Evolutionary conservation across 1,140 invertebrate species (phyloP).

Genomic region (fruit fly (Drosophila melanogaster)): Release_6_plus_ISO1_MT NT_033779.5:9081001-9081500

Average conservation of each 20-base stretch:
- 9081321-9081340: slow-evolving; percentile 64
- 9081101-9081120: slow-evolving; percentile 29
- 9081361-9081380: slow-evolving; percentile 47
- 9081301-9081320: slow-evolving; percentile 38
- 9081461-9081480: slow-evolving; percentile 18
- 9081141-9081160: slow-evolving; percentile 14
- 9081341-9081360: slow-evolving; percentile 75
- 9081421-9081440: slow-evolving; percentile 56
- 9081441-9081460: slow-evolving; percentile 27
- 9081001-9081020: slow-evolving; percentile 46
- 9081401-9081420: slow-evolving; percentile 78
- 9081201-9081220: slow-evolving; percentile 19
- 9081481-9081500: slow-evolving; percentile 29
- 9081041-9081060: slow-evolving; percentile 46
- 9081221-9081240: slow-evolving; percentile 13
- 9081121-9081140: slow-evolving; percentile 34
- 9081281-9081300: slow-evolving; percentile 68
- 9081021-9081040: slow-evolving; percentile 50
- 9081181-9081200: slow-evolving; percentile 68
- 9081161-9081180: slow-evolving; percentile 50
- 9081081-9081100: slow-evolving; percentile 38
- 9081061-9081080: slow-evolving; percentile 10
- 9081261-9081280: slow-evolving; percentile 15
- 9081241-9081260: slow-evolving; percentile 73
- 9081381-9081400: slow-evolving; percentile 45